Evolutionary conservation across 2,888 invertebrate genomes (phyloP), one percentile per base, ranked within the genome.

Genomic region (Macaria notata): DNA sequence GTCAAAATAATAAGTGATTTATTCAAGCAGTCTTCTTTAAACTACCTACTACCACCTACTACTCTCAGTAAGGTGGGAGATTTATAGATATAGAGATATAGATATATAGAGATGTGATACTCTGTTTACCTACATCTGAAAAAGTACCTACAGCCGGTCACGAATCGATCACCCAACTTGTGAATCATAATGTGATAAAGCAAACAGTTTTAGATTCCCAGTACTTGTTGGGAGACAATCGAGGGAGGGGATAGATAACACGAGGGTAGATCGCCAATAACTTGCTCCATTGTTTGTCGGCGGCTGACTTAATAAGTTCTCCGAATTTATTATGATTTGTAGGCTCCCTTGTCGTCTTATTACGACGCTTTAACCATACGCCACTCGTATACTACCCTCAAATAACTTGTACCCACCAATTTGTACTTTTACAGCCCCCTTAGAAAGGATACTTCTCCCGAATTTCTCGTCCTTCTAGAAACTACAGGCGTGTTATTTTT

Each of bases 281-380:
- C 79, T 59, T 59, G 83, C 78, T 80, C 87, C 84, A 89, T 88
- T 89, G 89, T 90, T 90, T 89, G 88, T 86, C 82, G 84, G 84
- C 84, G 83, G 84, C 84, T 81, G 87, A 86, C 88, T 88, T 89
- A 89, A 89, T 90, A 90, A 90, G 88, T 87, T 86, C 84, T 72
- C 80, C 83, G 76, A 86, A 89, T 89, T 88, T 89, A 88, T 88
- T 88, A 88, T 90, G 88, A 89, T 88, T 88, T 88, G 86, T 87
- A 79, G 83, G 76, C 80, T 82, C 81, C 80, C 81, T 81, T 79
- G 83, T 81, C 85, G 81, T 86, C 84, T 85, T 87, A 84, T 88
- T 87, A 87, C 73, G 80, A 75, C 72, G 75, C 76, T 79, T 82
- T 82, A 84, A 80, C 80, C 71, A 77, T 81, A 81, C 71, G 74